Percentiles rank a stretch among this genome's conserved stretches.
phyloP scores from a whole-genome alignment of 1,140 invertebrate species.

The Heliothis virescens region DNA sequence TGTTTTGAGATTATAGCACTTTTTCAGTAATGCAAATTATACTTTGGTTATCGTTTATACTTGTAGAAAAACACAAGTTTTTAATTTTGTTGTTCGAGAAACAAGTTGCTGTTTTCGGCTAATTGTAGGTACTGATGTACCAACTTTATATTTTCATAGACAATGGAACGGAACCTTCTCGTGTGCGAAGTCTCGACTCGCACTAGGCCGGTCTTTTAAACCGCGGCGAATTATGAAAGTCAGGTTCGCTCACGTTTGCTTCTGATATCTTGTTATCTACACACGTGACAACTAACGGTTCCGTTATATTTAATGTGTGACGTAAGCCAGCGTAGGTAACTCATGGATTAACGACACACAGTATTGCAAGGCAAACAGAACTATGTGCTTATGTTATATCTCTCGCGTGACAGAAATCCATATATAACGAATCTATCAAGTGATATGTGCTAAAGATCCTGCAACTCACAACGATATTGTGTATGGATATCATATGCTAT shows the following conservation, averaged over 20 bases:
- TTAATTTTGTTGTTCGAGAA: too few relatives aligned
- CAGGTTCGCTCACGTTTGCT: background rate
- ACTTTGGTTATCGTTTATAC: too few relatives aligned
- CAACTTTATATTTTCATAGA: too few relatives aligned
- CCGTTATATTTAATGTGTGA: constrained; percentile 44
- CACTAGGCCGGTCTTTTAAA: constrained; percentile 26
- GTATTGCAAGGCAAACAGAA: constrained; percentile 16
- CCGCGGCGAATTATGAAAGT: constrained; percentile 9
- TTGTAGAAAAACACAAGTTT: too few relatives aligned
- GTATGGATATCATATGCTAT: background rate
- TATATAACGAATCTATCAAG: constrained; percentile 16
- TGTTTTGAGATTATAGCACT: too few relatives aligned
- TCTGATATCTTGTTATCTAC: constrained; percentile 51
- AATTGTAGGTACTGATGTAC: too few relatives aligned
- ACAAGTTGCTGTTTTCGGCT: too few relatives aligned
- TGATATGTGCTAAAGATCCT: constrained; percentile 18
- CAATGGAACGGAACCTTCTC: too few relatives aligned
- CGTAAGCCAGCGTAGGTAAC: constrained; percentile 34
- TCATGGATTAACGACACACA: constrained; percentile 44
- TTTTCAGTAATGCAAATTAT: too few relatives aligned
- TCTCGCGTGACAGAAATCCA: constrained; percentile 17
- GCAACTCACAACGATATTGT: constrained; percentile 3
- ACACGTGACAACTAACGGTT: constrained; percentile 45
- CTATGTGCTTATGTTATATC: constrained; percentile 39
- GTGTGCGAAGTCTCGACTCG: too few relatives aligned